Evolutionary conservation across 2,888 invertebrate genomes (phyloP), one percentile per base, ranked within the genome.

Genomic region (Hypomecis atomaria): DNA sequence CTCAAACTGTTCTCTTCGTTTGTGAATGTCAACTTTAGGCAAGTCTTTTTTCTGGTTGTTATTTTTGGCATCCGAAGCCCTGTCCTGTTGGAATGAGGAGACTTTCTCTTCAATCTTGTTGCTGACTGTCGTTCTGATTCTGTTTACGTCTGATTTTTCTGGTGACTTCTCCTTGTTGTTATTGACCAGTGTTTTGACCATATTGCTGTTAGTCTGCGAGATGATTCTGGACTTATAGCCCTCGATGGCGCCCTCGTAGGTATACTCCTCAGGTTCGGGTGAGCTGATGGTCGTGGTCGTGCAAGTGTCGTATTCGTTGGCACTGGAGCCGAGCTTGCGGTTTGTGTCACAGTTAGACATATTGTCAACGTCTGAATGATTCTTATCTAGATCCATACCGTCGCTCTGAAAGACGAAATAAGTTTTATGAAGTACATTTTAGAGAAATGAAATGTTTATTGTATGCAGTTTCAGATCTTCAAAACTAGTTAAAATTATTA

Each of bases 181-280:
- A 72, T 90, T 88, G 52, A 89, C 89, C 49, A 86, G 87, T 68
- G 90, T 90, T 82, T 91, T 90, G 63, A 90, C 84, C 47, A 90
- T 88, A 67, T 81, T 88, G 71, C 91, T 89, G 78, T 89, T 90
- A 38, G 94, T 94, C 76, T 94, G 93, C 44, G 95, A 94, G 75
- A 95, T 94, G 52, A 96, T 96, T 73, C 96, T 94, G 57, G 96
- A 96, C 75, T 97, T 96, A 87, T 97, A 97, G 74, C 96, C 96
- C 81, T 97, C 96, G 75, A 97, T 97, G 75, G 97, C 97, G 75
- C 96, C 96, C 86, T 97, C 97, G 84, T 97, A 97, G 0, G 97
- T 97, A 86, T 97, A 97, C 84, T 97, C 97, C 78, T 96, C 94
- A 40, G 95, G 94, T 85, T 95, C 95, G 1, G 95, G 95, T 49